A percentile compares a stretch with the other conserved stretches of the same genome.
Evolutionary conservation across 2,888 invertebrate genomes (phyloP).

Genomic region (Elegia similella): DNA sequence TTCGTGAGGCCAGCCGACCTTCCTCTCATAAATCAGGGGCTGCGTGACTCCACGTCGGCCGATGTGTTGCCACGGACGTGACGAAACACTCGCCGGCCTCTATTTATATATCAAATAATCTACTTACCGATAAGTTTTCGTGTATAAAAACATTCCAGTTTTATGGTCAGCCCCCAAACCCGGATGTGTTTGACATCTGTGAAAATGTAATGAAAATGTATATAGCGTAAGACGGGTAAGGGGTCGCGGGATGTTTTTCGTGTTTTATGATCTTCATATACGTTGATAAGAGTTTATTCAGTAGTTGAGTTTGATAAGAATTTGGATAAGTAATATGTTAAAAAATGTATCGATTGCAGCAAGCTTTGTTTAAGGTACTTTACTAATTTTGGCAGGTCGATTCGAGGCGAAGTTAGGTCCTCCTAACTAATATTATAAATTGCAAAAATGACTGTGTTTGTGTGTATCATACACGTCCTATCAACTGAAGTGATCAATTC

Average conservation of each 20-base stretch:
- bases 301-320: too few species aligned
- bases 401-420: too few species aligned
- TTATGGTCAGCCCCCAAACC: neutral
- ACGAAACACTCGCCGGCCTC: conserved; percentile 50
- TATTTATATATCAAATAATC: conserved; percentile 11
- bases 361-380: too few species aligned
- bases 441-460: too few species aligned
- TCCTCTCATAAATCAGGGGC: conserved; percentile 71
- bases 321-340: too few species aligned
- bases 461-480: too few species aligned
- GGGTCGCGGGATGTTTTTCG: neutral
- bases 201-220: conserved; percentile 5
- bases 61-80: conserved; percentile 63
- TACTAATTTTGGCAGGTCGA: too few species aligned
- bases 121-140: conserved; percentile 11
- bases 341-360: too few species aligned
- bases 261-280: too few species aligned
- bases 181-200: conserved; percentile 10
- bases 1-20: conserved; percentile 51
- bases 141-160: conserved; percentile 9
- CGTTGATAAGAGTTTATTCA: too few species aligned
- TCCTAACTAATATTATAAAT: too few species aligned
- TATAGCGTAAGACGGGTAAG: neutral
- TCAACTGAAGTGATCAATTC: too few species aligned
- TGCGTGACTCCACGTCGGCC: conserved; percentile 68